phyloP scores from a whole-genome alignment of 2,797 vertebrate genomes.

The Melanotaenia boesemani region DNA sequence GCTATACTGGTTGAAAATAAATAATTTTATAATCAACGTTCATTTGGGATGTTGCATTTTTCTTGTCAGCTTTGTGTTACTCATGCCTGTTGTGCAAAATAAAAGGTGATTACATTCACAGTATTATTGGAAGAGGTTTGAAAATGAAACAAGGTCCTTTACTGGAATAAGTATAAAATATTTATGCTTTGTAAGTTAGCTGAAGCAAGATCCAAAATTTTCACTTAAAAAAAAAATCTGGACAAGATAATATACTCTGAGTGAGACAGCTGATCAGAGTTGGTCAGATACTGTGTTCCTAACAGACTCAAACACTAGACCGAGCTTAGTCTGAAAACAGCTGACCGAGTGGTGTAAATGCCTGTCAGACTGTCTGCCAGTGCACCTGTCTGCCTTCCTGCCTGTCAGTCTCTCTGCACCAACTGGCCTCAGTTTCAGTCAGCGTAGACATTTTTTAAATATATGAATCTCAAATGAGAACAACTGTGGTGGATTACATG shows the following conservation, averaged over 20 bases:
- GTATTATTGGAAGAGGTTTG: neutral
- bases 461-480: slow-evolving; percentile 1
- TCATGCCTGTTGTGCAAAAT: neutral
- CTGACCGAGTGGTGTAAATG: slow-evolving; percentile 54
- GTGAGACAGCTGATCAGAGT: slow-evolving; percentile 34
- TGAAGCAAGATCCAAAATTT: neutral
- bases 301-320: slow-evolving; percentile 36
- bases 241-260: neutral
- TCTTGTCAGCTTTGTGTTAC: neutral
- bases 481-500: neutral
- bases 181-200: neutral
- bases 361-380: slow-evolving; percentile 35
- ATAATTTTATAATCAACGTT: slow-evolving; percentile 42
- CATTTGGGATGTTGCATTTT: slow-evolving; percentile 27
- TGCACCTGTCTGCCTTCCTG: slow-evolving; percentile 40
- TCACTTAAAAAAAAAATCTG: neutral
- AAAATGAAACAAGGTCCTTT: neutral
- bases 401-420: slow-evolving; percentile 30
- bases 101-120: neutral
- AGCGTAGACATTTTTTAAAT: neutral
- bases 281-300: slow-evolving; percentile 15
- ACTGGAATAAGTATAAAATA: neutral
- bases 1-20: neutral
- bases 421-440: slow-evolving; percentile 37
- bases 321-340: slow-evolving; percentile 59